These are phyloP conservation scores for Cylas formicarius DNA, from an alignment of 1,140 invertebrate genomes.

Conservation along the genomic window DNA sequence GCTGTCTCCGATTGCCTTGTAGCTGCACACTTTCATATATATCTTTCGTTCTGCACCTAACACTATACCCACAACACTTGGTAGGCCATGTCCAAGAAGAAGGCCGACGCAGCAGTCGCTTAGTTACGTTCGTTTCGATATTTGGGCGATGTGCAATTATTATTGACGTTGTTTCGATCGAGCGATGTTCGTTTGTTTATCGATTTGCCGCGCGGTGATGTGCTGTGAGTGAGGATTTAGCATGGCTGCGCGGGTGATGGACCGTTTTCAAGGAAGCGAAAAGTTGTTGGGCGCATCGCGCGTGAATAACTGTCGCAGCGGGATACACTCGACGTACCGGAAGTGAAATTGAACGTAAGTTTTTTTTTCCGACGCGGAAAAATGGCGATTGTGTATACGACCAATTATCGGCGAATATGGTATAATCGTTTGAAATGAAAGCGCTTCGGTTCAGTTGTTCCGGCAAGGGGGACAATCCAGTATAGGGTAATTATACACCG, in stretches of 20 bases:
- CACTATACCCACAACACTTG: conserved; percentile 5
- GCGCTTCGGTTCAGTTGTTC: too few species aligned
- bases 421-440: too few species aligned
- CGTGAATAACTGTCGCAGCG: too few species aligned
- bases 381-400: too few species aligned
- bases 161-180: too few species aligned
- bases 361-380: too few species aligned
- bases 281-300: background rate
- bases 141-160: conserved; percentile 14
- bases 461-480: too few species aligned
- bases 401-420: too few species aligned
- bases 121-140: conserved; percentile 9
- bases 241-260: conserved; percentile 11
- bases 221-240: conserved; percentile 9
- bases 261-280: conserved; percentile 11
- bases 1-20: conserved; percentile 13
- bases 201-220: background rate
- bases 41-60: conserved; percentile 18
- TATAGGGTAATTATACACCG: too few species aligned
- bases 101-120: conserved; percentile 12
- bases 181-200: conserved; percentile 5
- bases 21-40: conserved; percentile 18
- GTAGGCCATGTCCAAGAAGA: conserved; percentile 11
- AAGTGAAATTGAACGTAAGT: too few species aligned
- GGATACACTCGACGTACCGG: too few species aligned